Percentiles rank a stretch among this genome's conserved stretches.
Evolutionary conservation across 2,888 invertebrate genomes (phyloP).

Genomic region (Morpho achilles): DNA sequence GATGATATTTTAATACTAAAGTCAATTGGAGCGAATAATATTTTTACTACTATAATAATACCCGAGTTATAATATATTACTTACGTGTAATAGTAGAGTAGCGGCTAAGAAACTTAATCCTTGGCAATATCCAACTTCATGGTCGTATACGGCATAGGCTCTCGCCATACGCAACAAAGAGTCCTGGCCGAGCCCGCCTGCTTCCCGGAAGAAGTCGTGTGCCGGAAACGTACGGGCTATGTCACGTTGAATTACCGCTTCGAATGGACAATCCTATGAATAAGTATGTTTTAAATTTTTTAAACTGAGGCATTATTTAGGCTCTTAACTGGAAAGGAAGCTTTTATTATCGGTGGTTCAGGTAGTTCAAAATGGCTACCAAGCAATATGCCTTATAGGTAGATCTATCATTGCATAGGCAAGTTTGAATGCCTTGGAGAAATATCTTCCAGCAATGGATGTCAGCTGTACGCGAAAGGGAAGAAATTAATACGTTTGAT

Average conservation of each 20-base stretch:
- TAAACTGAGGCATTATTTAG: too few relatives aligned
- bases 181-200: slow-evolving; percentile 97
- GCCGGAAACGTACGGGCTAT: slow-evolving; percentile 99
- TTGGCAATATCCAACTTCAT: slow-evolving; percentile 99
- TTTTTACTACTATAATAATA: neutral
- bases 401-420: too few relatives aligned
- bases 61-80: slow-evolving; percentile 42
- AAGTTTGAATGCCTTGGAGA: too few relatives aligned
- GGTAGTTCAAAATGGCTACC: too few relatives aligned
- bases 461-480: too few relatives aligned
- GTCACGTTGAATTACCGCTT: slow-evolving; percentile 96
- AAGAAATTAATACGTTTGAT: too few relatives aligned
- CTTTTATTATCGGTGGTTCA: too few relatives aligned
- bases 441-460: too few relatives aligned
- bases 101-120: slow-evolving; percentile 99
- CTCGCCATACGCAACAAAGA: slow-evolving; percentile 96
- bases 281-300: neutral
- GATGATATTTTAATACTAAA: too few relatives aligned
- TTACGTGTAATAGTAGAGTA: slow-evolving; percentile 95
- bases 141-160: slow-evolving; percentile 98
- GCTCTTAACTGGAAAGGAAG: too few relatives aligned
- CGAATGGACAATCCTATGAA: slow-evolving; percentile 93
- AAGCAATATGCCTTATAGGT: too few relatives aligned
- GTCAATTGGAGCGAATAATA: too few relatives aligned
- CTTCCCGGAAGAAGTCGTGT: slow-evolving; percentile 98